Conservation (phyloP, 1,140 invertebrate species). For the Procambarus virginalis region DNA sequence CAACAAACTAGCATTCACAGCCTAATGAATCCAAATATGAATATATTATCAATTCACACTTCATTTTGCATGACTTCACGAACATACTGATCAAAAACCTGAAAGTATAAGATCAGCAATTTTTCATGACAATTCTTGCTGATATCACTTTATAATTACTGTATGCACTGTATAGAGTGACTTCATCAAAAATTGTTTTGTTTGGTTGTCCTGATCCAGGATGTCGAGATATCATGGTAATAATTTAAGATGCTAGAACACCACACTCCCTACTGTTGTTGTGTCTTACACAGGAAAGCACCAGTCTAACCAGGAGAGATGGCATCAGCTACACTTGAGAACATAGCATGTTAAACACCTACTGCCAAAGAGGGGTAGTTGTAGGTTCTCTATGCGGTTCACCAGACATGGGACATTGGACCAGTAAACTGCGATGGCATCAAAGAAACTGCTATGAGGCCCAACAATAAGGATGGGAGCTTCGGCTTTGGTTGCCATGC, state of each 20-base stretch:
- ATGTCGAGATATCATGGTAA: not conserved
- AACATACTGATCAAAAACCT: not conserved
- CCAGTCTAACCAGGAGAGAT: not conserved
- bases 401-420: slow-evolving; percentile 87
- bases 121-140: not conserved
- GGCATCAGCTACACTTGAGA: slow-evolving; percentile 22
- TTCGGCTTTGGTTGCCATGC: slow-evolving; percentile 82
- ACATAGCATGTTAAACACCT: slow-evolving; percentile 75
- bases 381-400: slow-evolving; percentile 84
- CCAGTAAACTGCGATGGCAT: slow-evolving; percentile 87
- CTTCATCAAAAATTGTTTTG: not conserved
- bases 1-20: not conserved
- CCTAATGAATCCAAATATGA: not conserved
- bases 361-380: slow-evolving; percentile 89
- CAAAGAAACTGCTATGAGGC: slow-evolving; percentile 90
- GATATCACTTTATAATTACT: not conserved
- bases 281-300: not conserved
- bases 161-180: not conserved
- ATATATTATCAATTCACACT: not conserved
- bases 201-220: not conserved
- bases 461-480: slow-evolving; percentile 89
- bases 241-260: not conserved
- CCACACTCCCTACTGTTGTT: slow-evolving; percentile 7
- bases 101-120: not conserved
- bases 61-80: not conserved